Evolutionary conservation across 2,797 vertebrate species (phyloP).

Genomic region (Parauchenoglanis ngamensis): DNA sequence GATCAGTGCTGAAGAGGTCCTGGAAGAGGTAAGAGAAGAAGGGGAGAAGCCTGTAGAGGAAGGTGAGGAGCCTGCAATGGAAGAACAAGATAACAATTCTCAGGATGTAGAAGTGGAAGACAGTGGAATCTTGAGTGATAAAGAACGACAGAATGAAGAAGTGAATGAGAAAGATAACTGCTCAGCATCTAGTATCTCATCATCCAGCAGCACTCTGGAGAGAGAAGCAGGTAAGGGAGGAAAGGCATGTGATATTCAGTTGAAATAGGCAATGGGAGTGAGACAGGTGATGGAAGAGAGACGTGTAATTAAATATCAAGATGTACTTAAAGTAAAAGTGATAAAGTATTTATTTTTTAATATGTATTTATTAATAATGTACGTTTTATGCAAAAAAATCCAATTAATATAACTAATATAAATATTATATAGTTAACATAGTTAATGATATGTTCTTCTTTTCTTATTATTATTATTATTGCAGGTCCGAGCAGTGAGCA

Average conservation of each 20-base stretch:
- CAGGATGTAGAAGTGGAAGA: slow-evolving; percentile 77
- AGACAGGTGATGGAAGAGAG: neutral
- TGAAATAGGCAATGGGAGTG: slow-evolving; percentile 46
- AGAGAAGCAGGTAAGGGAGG: slow-evolving; percentile 72
- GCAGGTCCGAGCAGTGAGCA: slow-evolving; percentile 80
- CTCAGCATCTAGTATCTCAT: slow-evolving; percentile 94
- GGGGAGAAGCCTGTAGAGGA: slow-evolving; percentile 55
- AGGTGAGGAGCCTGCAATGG: slow-evolving; percentile 52
- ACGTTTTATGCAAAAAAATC: neutral
- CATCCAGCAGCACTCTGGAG: slow-evolving; percentile 93
- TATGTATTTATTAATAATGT: neutral
- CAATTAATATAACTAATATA: neutral
- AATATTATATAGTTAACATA: neutral
- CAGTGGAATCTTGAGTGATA: slow-evolving; percentile 88
- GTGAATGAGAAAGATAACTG: slow-evolving; percentile 96
- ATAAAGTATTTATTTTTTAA: neutral
- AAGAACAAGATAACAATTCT: slow-evolving; percentile 52
- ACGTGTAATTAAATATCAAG: neutral
- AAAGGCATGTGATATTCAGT: neutral
- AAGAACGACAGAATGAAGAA: slow-evolving; percentile 92
- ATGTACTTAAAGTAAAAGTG: neutral
- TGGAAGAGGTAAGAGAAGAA: slow-evolving; percentile 57
- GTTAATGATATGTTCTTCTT: slow-evolving; percentile 24
- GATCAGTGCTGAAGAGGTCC: slow-evolving; percentile 50
- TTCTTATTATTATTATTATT: neutral